A percentile compares a stretch with the other conserved stretches of the same genome.
Evolutionary conservation across 1,140 invertebrate genomes (phyloP).

Genomic region (Drosophila guanche): DNA sequence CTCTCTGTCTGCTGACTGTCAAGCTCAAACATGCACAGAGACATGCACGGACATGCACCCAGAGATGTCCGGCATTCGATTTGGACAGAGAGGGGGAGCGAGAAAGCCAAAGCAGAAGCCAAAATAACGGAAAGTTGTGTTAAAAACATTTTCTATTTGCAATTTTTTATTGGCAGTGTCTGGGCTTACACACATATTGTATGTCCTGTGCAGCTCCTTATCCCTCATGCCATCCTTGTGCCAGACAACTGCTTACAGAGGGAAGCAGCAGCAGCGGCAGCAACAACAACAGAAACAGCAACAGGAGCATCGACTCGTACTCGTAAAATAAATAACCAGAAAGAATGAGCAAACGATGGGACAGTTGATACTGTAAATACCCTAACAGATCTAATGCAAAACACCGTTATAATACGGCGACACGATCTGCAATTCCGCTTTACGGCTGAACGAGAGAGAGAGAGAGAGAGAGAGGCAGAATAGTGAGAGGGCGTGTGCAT

Average conservation of each 20-base stretch:
- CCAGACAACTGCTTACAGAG: not conserved
- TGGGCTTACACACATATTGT: constrained; percentile 5
- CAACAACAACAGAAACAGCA: too few relatives aligned
- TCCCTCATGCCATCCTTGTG: not conserved
- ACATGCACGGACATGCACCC: constrained; percentile 9
- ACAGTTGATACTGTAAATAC: too few relatives aligned
- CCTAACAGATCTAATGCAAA: too few relatives aligned
- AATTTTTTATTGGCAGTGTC: constrained; percentile 78
- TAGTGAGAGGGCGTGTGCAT: too few relatives aligned
- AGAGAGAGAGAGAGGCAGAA: too few relatives aligned
- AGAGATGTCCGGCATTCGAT: constrained; percentile 55
- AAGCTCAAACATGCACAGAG: constrained; percentile 20
- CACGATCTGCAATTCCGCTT: too few relatives aligned
- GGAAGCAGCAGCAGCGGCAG: too few relatives aligned
- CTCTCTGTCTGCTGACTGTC: constrained; percentile 55
- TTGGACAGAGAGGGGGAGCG: constrained; percentile 30
- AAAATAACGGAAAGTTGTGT: constrained; percentile 67
- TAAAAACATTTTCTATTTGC: constrained; percentile 78
- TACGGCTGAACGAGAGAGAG: too few relatives aligned
- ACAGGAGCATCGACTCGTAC: too few relatives aligned
- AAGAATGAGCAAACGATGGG: too few relatives aligned
- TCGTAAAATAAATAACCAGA: too few relatives aligned
- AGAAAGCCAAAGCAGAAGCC: constrained; percentile 38
- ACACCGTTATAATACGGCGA: too few relatives aligned
- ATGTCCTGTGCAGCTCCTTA: constrained; percentile 10